Base-by-base conservation (phyloP, 2,888 invertebrate genomes). In the Scaptomyza tumidula region DNA sequence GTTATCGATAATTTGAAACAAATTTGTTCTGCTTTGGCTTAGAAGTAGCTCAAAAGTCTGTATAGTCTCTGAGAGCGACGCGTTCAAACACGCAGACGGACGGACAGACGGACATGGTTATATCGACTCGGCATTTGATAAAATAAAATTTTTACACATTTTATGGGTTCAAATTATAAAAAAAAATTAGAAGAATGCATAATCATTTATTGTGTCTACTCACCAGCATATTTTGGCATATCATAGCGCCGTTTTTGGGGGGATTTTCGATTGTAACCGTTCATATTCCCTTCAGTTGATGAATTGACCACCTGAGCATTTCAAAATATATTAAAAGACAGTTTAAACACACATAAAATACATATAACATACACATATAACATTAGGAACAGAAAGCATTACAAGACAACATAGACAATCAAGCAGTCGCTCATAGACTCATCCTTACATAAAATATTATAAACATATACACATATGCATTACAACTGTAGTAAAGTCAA, bases 161-260 rank as follows among this genome's bases (percentile, higher is more conserved):
- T 24, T 24, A 24, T 24, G 24, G 24, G 24, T 24, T 24, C 24
- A 24, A 5, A 4, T 3, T 24, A 2, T 24, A 24, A 24, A 4
- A 24, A 4, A 24, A 37, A 37, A 6, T n/a, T 37, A 37, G n/a
- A 39, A 14, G n/a, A 4, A 7, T 37, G 0, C n/a, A 14, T 37
- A 7, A n/a, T 2, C 1, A 0, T 7, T 7, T 37, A 39, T 14
- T 39, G 1, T 39, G 9, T 49, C 0, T 11, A 70, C 84, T 78
- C 61, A 91, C 91, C 90, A 61, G 90, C 86, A 84, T 90, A 91
- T 73, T 91, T 91, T 58, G 91, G 90, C 66, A 91, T 91, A 63
- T 91, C 92, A 86, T 91, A 92, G 14, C 92, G 91, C 62, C 92
- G 88, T 70, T 92, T 91, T 57, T 90, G 89, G 37, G 92, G 89